phyloP scores from a whole-genome alignment of 2,888 invertebrate genomes.

The Ornithoptera alexandrae region DNA sequence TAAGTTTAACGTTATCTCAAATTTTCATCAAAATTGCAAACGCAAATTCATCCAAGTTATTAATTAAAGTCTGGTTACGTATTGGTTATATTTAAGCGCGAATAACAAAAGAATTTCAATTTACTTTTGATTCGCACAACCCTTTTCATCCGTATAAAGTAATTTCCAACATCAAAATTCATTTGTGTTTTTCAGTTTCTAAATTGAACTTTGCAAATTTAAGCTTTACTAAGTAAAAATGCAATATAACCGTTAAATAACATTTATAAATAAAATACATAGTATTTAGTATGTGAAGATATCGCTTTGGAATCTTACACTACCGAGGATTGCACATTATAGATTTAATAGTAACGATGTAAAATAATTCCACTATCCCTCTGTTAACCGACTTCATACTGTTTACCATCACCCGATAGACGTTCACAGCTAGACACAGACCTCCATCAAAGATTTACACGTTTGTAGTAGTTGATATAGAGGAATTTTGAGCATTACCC shows the following conservation, averaged over 20 bases:
- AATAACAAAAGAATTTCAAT: constrained; percentile 77
- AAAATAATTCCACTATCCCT: neutral
- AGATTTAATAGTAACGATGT: neutral
- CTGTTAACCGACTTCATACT: no score
- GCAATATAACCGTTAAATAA: neutral
- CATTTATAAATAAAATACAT: neutral
- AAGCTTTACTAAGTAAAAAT: neutral
- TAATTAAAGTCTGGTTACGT: constrained; percentile 57
- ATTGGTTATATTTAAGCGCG: constrained; percentile 70
- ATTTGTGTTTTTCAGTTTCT: constrained; percentile 72
- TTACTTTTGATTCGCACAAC: constrained; percentile 52
- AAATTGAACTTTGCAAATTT: constrained; percentile 61
- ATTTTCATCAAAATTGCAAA: constrained; percentile 8
- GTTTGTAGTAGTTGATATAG: no score
- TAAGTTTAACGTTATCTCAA: neutral
- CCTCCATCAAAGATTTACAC: no score
- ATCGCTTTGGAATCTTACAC: neutral
- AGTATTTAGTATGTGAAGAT: neutral
- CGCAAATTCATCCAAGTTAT: neutral
- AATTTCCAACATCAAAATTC: constrained; percentile 76
- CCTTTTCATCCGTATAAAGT: constrained; percentile 55
- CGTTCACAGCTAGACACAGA: no score
- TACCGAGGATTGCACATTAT: neutral
- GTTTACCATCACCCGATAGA: no score
- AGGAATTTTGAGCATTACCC: no score